A percentile compares a stretch with the other conserved stretches of the same genome.
phyloP scores from a whole-genome alignment of 1,140 invertebrate species.

The Brachionus rotundiformis region DNA sequence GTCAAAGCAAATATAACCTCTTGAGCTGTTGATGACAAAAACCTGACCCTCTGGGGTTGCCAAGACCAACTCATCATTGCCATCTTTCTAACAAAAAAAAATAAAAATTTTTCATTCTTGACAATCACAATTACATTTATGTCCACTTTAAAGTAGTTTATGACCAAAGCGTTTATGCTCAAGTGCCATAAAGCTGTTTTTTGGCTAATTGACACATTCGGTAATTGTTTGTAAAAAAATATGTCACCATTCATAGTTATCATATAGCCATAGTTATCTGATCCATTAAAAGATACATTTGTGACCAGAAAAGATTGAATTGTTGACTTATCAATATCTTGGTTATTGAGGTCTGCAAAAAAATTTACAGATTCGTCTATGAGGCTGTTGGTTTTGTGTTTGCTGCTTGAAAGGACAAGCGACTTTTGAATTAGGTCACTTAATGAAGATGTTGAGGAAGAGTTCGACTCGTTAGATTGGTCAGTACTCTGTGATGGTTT shows the following conservation, averaged over 20 bases:
- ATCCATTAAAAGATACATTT: conserved; percentile 14
- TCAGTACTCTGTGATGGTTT: not conserved
- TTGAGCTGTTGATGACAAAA: not conserved
- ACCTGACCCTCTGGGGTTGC: conserved; percentile 27
- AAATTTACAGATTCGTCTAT: conserved; percentile 3
- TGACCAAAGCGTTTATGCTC: conserved; percentile 27
- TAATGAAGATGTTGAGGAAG: conserved; percentile 14
- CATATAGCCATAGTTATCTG: conserved; percentile 26
- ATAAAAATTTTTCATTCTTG: not conserved
- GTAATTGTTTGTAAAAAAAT: conserved; percentile 37
- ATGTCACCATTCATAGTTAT: conserved; percentile 43
- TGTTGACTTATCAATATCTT: conserved; percentile 9
- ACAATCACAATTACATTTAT: conserved; percentile 22
- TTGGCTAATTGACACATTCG: not conserved
- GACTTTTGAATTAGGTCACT: conserved; percentile 42
- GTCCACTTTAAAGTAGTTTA: conserved; percentile 39
- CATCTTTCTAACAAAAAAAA: conserved; percentile 47
- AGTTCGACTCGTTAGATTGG: conserved; percentile 19
- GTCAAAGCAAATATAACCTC: conserved; percentile 32
- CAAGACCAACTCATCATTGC: conserved; percentile 37
- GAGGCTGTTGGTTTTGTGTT: not conserved
- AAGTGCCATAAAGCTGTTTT: conserved; percentile 33
- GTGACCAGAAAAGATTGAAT: conserved; percentile 35
- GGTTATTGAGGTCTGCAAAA: not conserved
- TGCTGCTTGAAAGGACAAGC: not conserved